Evolutionary conservation across 2,888 invertebrate genomes (phyloP).

Genomic region (Rhogogaster chlorosoma): DNA sequence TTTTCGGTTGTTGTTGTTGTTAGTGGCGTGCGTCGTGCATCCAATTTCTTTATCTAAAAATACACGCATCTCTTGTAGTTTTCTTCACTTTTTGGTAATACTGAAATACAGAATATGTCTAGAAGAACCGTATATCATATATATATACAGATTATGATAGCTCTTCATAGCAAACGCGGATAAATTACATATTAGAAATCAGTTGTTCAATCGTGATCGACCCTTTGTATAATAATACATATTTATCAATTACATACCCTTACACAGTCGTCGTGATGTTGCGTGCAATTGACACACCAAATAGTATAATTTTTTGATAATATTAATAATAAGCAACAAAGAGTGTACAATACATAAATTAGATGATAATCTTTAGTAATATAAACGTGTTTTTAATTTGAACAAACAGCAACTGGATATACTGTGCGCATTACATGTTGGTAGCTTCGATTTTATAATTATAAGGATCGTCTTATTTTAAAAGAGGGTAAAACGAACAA

Average conservation of each 20-base stretch:
- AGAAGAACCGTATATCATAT: constrained; percentile 30
- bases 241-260: constrained; percentile 46
- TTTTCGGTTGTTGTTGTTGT: constrained; percentile 22
- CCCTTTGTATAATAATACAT: constrained; percentile 53
- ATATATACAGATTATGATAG: constrained; percentile 41
- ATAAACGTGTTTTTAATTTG: constrained; percentile 55
- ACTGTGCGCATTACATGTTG: constrained; percentile 43
- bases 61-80: constrained; percentile 8
- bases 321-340: constrained; percentile 55
- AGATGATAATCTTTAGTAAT: constrained; percentile 59
- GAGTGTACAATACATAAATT: constrained; percentile 60
- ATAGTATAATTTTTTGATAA: constrained; percentile 65
- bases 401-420: constrained; percentile 33
- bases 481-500: not conserved
- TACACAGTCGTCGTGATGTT: constrained; percentile 60
- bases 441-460: constrained; percentile 29
- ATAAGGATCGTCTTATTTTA: not conserved
- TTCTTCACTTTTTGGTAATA: constrained; percentile 7
- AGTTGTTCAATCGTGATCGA: constrained; percentile 44
- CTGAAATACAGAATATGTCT: not conserved
- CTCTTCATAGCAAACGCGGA: constrained; percentile 10
- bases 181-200: not conserved
- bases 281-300: constrained; percentile 66
- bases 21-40: constrained; percentile 22
- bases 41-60: not conserved